Evolutionary conservation across 2,797 vertebrate genomes (phyloP).

Genomic region (Anolis apletophallus): DNA sequence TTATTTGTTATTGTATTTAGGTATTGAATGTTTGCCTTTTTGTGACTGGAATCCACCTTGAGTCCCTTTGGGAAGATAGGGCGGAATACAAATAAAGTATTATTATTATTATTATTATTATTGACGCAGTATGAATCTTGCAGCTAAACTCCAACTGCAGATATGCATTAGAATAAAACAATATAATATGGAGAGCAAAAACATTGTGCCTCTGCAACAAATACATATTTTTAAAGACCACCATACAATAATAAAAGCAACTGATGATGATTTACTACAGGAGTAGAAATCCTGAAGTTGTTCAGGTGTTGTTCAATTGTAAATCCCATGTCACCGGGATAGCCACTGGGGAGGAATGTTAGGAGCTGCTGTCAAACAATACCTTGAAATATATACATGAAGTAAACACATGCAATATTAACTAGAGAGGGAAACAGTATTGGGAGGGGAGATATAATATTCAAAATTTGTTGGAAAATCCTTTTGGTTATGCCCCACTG

Average conservation of each 20-base stretch:
- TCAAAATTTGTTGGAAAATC: not conserved
- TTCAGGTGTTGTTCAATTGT: too few relatives aligned
- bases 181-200: not conserved
- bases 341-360: not conserved
- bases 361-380: not conserved
- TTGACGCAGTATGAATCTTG: not conserved
- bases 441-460: not conserved
- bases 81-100: too few relatives aligned
- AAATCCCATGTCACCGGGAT: too few relatives aligned
- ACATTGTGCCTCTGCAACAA: not conserved
- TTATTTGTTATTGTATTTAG: too few relatives aligned
- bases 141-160: not conserved
- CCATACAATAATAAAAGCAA: not conserved
- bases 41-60: too few relatives aligned
- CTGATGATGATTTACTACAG: not conserved
- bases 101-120: too few relatives aligned
- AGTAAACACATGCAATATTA: not conserved
- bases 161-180: not conserved
- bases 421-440: not conserved
- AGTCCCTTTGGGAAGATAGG: too few relatives aligned
- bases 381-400: not conserved
- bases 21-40: too few relatives aligned
- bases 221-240: not conserved
- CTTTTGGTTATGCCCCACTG: not conserved
- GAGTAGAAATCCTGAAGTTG: not conserved